phyloP scores from a whole-genome alignment of 2,888 invertebrate species.

The Antheraea yamamai region DNA sequence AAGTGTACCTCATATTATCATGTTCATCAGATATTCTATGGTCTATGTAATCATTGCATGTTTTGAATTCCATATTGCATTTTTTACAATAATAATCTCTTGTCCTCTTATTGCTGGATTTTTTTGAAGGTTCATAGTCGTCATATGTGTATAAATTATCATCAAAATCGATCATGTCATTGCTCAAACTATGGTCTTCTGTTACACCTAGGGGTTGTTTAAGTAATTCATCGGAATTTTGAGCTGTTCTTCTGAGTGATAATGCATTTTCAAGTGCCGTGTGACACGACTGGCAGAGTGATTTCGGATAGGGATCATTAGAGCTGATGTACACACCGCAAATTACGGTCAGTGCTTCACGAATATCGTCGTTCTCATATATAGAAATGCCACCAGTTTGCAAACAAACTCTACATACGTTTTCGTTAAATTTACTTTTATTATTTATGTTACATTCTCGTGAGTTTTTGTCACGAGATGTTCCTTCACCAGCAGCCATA shows the following conservation, averaged over 20 bases:
- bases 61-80: conserved; percentile 58
- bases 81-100: conserved; percentile 48
- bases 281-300: conserved; percentile 59
- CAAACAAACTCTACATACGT: conserved; percentile 63
- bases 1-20: conserved; percentile 55
- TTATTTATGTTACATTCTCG: conserved; percentile 22
- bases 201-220: conserved; percentile 37
- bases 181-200: conserved; percentile 26
- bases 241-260: conserved; percentile 65
- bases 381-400: conserved; percentile 65
- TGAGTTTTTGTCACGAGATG: conserved; percentile 19
- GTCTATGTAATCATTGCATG: conserved; percentile 54
- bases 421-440: conserved; percentile 32
- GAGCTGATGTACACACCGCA: conserved; percentile 52
- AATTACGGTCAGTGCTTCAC: conserved; percentile 50
- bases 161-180: conserved; percentile 29
- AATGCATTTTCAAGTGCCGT: conserved; percentile 62
- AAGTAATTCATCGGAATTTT: conserved; percentile 53
- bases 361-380: conserved; percentile 47
- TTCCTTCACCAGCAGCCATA: conserved; percentile 16
- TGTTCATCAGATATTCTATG: conserved; percentile 62
- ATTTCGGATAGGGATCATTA: conserved; percentile 62
- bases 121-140: conserved; percentile 30
- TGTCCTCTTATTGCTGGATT: conserved; percentile 24
- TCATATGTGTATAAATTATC: conserved; percentile 31